Conservation (phyloP, 2,888 invertebrate species). For the Piscicola geometra region DNA sequence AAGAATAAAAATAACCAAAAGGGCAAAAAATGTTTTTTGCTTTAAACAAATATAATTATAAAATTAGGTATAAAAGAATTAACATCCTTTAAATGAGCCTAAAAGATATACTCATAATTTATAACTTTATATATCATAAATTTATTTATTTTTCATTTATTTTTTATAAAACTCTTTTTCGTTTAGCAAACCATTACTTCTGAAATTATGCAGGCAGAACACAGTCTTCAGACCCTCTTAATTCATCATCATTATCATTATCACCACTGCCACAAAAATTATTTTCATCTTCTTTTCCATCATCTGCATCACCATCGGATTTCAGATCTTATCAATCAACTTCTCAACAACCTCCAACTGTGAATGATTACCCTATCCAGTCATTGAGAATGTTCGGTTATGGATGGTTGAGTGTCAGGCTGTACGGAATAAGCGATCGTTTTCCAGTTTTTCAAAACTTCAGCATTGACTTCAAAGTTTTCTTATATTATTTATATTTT, state of each 20-base stretch:
- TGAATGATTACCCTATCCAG: too few relatives aligned
- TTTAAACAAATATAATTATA: too few relatives aligned
- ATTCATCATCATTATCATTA: not conserved
- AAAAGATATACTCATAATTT: too few relatives aligned
- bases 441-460: constrained; percentile 2
- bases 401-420: not conserved
- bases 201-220: not conserved
- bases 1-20: too few relatives aligned
- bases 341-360: too few relatives aligned
- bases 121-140: too few relatives aligned
- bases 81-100: too few relatives aligned
- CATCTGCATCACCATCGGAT: not conserved
- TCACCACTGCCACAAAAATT: not conserved
- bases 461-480: not conserved
- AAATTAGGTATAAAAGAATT: too few relatives aligned
- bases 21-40: too few relatives aligned
- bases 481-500: not conserved
- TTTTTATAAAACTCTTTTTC: too few relatives aligned
- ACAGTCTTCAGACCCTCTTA: not conserved
- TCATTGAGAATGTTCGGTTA: not conserved
- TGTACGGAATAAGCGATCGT: not conserved
- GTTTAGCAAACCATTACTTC: too few relatives aligned
- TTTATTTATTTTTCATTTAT: too few relatives aligned
- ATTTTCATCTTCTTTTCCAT: not conserved
- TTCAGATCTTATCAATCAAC: not conserved